Conservation (phyloP, 2,888 invertebrate genomes). For the Pyrrhia umbra region DNA sequence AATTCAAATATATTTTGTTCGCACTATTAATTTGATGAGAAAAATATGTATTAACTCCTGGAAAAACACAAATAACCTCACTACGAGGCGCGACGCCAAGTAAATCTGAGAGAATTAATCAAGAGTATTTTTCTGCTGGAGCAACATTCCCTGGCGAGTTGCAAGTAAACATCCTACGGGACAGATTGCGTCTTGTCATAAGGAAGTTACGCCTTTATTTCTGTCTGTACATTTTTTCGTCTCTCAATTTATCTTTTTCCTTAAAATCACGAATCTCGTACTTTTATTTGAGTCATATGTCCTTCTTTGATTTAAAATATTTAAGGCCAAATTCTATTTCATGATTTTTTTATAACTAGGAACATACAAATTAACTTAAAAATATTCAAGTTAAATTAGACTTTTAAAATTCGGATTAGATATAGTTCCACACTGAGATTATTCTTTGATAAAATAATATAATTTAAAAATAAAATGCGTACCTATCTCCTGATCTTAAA, state of each 20-base stretch:
- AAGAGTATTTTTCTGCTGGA: slow-evolving; percentile 74
- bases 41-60: slow-evolving; percentile 58
- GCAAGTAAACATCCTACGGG: slow-evolving; percentile 71
- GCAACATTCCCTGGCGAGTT: slow-evolving; percentile 70
- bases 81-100: slow-evolving; percentile 64
- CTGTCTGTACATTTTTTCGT: slow-evolving; percentile 28
- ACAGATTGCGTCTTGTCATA: slow-evolving; percentile 72
- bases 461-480: too few relatives aligned
- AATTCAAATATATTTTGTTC: slow-evolving; percentile 58
- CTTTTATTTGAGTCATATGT: background rate
- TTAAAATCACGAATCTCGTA: background rate
- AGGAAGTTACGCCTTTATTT: slow-evolving; percentile 68
- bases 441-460: too few relatives aligned
- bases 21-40: slow-evolving; percentile 47
- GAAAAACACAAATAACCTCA: slow-evolving; percentile 62
- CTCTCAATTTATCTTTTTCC: slow-evolving; percentile 12
- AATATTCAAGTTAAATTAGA: background rate
- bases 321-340: background rate
- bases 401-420: background rate
- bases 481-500: background rate
- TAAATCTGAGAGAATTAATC: slow-evolving; percentile 78
- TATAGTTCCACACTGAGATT: too few relatives aligned
- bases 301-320: background rate
- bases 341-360: background rate
- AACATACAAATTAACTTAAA: background rate